Evolutionary conservation across 2,797 vertebrate species (phyloP), one percentile per base, ranked within the genome.

Genomic region (Eutrigla gurnardus): DNA sequence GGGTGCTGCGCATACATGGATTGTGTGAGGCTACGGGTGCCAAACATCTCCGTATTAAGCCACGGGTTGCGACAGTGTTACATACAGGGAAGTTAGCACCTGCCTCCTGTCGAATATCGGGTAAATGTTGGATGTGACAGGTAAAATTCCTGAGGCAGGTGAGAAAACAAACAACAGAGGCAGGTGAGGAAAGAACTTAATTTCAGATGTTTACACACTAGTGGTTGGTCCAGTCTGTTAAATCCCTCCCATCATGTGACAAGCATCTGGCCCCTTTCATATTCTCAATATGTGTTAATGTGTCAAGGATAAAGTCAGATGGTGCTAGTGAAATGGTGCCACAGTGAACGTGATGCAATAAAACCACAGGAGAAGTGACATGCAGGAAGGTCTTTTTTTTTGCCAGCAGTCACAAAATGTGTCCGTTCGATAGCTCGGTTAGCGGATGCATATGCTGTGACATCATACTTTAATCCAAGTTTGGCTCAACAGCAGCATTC

Each of bases 361-460:
- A 62, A 81, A 42, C 35, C 36, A 46, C 53, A 50, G 7, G 10
- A 61, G 17, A 54, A 18, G 52, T 3, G 53, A 70, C 12, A 17
- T 40, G 35, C 12, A 37, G 15, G 11, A 32, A 39, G 35, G 9
- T 4, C 25, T 35, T 33, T 33, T 39, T 58, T 47, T 49, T 70
- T 73, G 40, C 55, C 73, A 65, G 54, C 47, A 66, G 33, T 62
- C 17, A 59, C 5, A 59, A 62, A 32, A 11, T 77, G 36, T 25
- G 7, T 75, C 46, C 37, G 47, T 50, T 83, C 8, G 25, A 59
- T 58, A 57, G 37, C 18, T 35, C 12, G 55, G 39, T 65, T 70
- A 67, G 37, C 42, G 68, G 49, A 66, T 75, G 32, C 46, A 72
- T 40, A 58, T 68, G 67, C 63, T 67, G 18, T 70, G 70, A 74